Evolutionary conservation across 2,888 invertebrate genomes (phyloP), one percentile per base, ranked within the genome.

Genomic region (Dilophus febrilis): DNA sequence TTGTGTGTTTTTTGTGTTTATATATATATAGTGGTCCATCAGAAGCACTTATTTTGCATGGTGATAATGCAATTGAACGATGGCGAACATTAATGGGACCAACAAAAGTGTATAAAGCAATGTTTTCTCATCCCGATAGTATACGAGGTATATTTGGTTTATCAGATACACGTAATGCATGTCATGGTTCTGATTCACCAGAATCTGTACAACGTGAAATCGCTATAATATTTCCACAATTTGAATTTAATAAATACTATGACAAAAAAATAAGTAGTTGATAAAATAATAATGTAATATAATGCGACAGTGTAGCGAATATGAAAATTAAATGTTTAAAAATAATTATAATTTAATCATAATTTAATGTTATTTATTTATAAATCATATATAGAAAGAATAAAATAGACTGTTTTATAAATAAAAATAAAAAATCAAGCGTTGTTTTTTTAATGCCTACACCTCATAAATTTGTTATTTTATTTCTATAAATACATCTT

Each of bases 151-250:
- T 70, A 53, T 88, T 79, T 65, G 94, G 94, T 1, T 65, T 94
- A 14, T 86, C 92, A 0, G 95, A 95, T 57, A 94, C 95, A 0
- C 72, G 94, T 51, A 95, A 95, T 67, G 88, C 85, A 2, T 79
- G 83, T 10, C 95, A 95, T 65, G 94, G 94, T 13, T 91, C 94
- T 55, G 90, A 88, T 78, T 68, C 57, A 40, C 40, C 64, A 33
- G 67, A 72, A 52, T 81, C 87, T 6, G 87, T 81, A 1, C 59
- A 63, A 46, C 67, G 72, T 42, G 92, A 92, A 65, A 85, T 90
- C 34, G 61, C 65, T 31, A 77, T 90, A 55, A 77, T 92, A 54
- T 91, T 91, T 57, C 85, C 88, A 1, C 74, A 86, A 16, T 90
- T 91, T 57, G 40, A 40, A 30, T 19, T 41, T n/a, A 32, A 44